Evolutionary conservation across 2,888 invertebrate genomes (phyloP).

Genomic region (Smittia sp.): DNA sequence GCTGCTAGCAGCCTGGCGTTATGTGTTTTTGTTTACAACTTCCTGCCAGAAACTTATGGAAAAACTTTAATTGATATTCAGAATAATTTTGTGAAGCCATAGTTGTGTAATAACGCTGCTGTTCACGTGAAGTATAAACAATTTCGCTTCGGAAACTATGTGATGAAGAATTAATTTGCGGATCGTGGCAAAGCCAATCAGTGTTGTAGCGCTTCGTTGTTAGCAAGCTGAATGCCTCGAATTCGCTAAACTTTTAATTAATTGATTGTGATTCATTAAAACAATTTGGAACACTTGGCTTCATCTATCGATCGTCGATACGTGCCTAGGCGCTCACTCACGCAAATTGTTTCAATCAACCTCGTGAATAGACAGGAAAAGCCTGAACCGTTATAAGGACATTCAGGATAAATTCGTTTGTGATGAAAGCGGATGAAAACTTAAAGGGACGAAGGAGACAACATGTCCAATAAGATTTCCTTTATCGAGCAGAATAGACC

Average conservation of each 20-base stretch:
- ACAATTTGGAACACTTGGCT: background rate
- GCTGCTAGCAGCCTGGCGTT: slow-evolving; percentile 54
- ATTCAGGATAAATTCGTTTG: background rate
- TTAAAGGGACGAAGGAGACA: background rate
- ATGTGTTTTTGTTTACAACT: slow-evolving; percentile 54
- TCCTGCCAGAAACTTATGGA: slow-evolving; percentile 59
- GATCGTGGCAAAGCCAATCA: background rate
- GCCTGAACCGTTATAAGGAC: background rate
- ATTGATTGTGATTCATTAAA: background rate
- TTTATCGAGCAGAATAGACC: slow-evolving; percentile 39
- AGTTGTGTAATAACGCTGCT: background rate
- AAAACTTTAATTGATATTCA: slow-evolving; percentile 59
- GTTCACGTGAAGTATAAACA: background rate
- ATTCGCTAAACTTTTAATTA: slow-evolving; percentile 1
- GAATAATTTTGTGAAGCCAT: slow-evolving; percentile 49
- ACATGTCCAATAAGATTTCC: slow-evolving; percentile 27
- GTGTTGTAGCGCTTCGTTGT: too few species aligned
- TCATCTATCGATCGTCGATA: background rate
- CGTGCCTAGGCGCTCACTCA: background rate
- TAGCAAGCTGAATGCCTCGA: too few species aligned
- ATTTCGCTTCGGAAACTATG: background rate
- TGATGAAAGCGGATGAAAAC: background rate
- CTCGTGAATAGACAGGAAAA: background rate
- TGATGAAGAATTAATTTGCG: background rate
- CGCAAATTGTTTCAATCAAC: background rate